Percentiles rank a stretch among this genome's conserved stretches.
Evolutionary conservation across 2,888 invertebrate genomes (phyloP).

Genomic region (Carterocephalus palaemon): DNA sequence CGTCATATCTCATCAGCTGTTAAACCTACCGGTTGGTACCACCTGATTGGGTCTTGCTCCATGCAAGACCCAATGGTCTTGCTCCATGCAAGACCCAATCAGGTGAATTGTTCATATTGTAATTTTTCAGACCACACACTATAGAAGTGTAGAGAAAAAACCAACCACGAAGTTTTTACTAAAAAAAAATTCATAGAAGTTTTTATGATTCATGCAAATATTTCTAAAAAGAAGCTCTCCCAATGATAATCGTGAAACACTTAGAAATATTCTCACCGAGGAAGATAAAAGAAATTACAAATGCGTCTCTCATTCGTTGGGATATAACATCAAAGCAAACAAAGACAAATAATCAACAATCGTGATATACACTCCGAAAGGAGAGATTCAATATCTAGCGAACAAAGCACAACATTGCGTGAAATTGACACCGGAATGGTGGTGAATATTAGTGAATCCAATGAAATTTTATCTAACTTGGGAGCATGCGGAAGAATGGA

Average conservation of each 20-base stretch:
- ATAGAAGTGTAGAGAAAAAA: too few relatives aligned
- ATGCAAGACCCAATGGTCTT: too few relatives aligned
- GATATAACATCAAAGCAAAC: background rate
- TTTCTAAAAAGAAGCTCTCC: too few relatives aligned
- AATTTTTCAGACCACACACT: too few relatives aligned
- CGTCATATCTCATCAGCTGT: too few relatives aligned
- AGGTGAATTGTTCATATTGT: too few relatives aligned
- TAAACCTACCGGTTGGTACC: too few relatives aligned
- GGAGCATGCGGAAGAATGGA: background rate
- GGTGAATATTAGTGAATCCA: slow-evolving; percentile 6
- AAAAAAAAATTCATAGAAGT: too few relatives aligned
- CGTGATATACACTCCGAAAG: background rate
- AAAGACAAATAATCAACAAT: background rate
- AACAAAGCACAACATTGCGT: slow-evolving; percentile 2
- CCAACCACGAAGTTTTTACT: too few relatives aligned
- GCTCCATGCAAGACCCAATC: too few relatives aligned
- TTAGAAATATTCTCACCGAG: slow-evolving; percentile 18
- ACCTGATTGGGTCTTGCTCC: too few relatives aligned
- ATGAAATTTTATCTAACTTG: slow-evolving; percentile 3
- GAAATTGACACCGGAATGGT: background rate
- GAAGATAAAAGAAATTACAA: slow-evolving; percentile 18
- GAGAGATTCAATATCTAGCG: background rate
- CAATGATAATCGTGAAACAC: slow-evolving; percentile 18
- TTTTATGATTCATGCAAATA: too few relatives aligned
- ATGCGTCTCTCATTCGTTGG: slow-evolving; percentile 11